Evolutionary conservation across 1,140 invertebrate genomes (phyloP).

Genomic region (Oedothorax gibbosus): DNA sequence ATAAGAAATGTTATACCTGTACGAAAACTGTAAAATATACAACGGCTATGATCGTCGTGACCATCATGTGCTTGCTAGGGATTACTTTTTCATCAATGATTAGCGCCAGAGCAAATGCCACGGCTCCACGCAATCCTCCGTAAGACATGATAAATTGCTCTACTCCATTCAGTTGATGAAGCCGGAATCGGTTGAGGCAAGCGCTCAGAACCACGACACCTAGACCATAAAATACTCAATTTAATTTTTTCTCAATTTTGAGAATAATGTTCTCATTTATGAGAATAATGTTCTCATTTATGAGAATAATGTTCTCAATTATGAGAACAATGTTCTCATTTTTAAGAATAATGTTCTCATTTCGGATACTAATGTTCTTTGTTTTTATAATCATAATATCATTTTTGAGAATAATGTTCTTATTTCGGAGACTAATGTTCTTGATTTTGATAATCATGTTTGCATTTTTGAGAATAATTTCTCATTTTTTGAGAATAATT

Average conservation of each 20-base stretch:
- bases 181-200: slow-evolving; percentile 89
- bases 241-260: neutral
- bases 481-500: too few relatives aligned
- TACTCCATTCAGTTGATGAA: slow-evolving; percentile 90
- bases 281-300: too few relatives aligned
- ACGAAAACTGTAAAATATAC: slow-evolving; percentile 99
- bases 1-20: slow-evolving; percentile 69
- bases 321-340: too few relatives aligned
- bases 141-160: slow-evolving; percentile 99
- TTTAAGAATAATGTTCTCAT: too few relatives aligned
- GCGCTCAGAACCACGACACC: slow-evolving; percentile 90
- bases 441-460: too few relatives aligned
- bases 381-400: too few relatives aligned
- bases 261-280: neutral
- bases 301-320: too few relatives aligned
- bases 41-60: slow-evolving; percentile 97
- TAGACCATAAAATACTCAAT: slow-evolving; percentile 70
- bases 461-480: too few relatives aligned
- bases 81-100: slow-evolving; percentile 83
- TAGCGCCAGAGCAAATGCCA: slow-evolving; percentile 97
- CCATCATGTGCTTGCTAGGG: slow-evolving; percentile 87
- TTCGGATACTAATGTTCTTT: too few relatives aligned
- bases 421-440: too few relatives aligned
- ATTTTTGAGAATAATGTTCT: too few relatives aligned
- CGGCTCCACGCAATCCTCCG: slow-evolving; percentile 95